A percentile compares a stretch with the other conserved stretches of the same genome.
phyloP scores from a whole-genome alignment of 2,888 invertebrate species.

The Drosophila testacea region DNA sequence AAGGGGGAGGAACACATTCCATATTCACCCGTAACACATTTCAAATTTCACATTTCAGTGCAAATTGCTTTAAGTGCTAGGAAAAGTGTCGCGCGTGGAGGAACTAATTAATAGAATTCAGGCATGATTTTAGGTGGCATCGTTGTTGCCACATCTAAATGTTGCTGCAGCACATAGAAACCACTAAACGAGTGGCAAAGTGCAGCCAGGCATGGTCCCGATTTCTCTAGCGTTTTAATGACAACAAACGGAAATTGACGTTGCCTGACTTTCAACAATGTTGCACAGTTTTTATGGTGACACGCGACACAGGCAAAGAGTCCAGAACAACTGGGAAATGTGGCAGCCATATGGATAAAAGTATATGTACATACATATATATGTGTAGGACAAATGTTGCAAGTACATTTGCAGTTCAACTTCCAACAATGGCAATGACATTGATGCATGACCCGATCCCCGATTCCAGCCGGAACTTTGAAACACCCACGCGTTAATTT shows the following conservation, averaged over 20 bases:
- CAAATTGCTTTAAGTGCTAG: conserved; percentile 75
- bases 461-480: conserved; percentile 9
- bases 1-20: not conserved
- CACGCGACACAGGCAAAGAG: conserved; percentile 64
- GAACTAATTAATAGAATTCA: conserved; percentile 67
- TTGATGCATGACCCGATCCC: conserved; percentile 69
- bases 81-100: conserved; percentile 54
- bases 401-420: conserved; percentile 51
- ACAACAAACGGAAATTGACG: conserved; percentile 78
- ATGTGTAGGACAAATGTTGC: conserved; percentile 17
- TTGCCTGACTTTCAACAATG: conserved; percentile 72
- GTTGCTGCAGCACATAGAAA: conserved; percentile 1
- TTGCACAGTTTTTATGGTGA: conserved; percentile 67
- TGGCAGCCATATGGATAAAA: conserved; percentile 61
- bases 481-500: conserved; percentile 71
- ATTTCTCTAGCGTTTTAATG: conserved; percentile 67
- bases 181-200: conserved; percentile 33
- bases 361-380: conserved; percentile 1
- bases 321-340: conserved; percentile 41
- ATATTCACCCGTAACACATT: not conserved
- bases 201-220: conserved; percentile 49
- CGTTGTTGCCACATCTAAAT: conserved; percentile 13
- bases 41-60: conserved; percentile 35
- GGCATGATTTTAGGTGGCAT: conserved; percentile 1
- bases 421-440: conserved; percentile 51